Percentiles rank a stretch among this genome's conserved stretches.
Evolutionary conservation across 2,888 invertebrate genomes (phyloP).

Genomic region (Leptopilina drosophilae): DNA sequence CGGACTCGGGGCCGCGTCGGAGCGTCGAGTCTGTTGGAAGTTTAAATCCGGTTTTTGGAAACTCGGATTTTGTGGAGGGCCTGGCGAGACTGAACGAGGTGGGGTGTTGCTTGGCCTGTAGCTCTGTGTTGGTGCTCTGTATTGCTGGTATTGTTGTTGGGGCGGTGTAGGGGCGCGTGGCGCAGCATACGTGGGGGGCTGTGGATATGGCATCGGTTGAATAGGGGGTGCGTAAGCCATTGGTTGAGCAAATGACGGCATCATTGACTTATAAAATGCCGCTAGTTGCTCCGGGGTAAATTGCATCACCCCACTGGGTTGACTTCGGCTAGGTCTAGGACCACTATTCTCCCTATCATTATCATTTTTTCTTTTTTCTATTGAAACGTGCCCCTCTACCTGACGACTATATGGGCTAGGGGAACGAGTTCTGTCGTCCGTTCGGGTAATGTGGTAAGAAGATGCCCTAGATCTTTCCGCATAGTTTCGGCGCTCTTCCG

Average conservation of each 20-base stretch:
- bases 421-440: too few species aligned
- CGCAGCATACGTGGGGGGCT: too few species aligned
- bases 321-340: too few species aligned
- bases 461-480: too few species aligned
- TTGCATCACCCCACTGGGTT: background rate
- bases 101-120: background rate
- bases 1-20: background rate
- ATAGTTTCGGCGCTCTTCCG: too few species aligned
- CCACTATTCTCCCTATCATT: background rate
- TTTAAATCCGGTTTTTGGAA: background rate
- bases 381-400: too few species aligned
- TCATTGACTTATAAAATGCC: background rate
- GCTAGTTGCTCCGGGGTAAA: background rate
- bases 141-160: background rate
- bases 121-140: background rate
- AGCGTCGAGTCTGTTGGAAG: background rate
- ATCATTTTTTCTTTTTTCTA: too few species aligned
- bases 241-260: background rate
- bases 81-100: background rate
- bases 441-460: too few species aligned
- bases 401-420: too few species aligned
- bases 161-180: too few species aligned
- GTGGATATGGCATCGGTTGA: too few species aligned
- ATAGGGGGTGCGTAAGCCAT: background rate
- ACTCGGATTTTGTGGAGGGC: background rate